Evolutionary conservation across 1,140 invertebrate species (phyloP), one percentile per base, ranked within the genome.

Genomic region (Ips typographus): DNA sequence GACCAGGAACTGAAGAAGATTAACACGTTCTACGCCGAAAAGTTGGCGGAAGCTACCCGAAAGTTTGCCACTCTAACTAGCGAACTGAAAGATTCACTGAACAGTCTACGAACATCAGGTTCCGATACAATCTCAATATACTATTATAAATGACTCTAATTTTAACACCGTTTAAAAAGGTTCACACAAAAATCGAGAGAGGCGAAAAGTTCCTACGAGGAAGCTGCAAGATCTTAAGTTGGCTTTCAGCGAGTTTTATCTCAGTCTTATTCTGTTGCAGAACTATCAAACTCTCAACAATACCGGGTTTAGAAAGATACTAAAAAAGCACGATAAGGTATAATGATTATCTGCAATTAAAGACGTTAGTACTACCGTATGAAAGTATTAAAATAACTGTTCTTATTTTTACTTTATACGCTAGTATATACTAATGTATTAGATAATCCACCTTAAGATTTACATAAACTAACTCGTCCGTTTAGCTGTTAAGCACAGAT

Each of bases 281-380:
- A 89, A 89, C 73, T 89, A 89, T 74, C 88, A 89, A 77, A 93
- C 93, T 75, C 81, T 96, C 1, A 96, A 96, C 83, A 94, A 92
- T 72, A 95, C 93, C 6, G 94, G 95, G 0, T 96, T 97, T 80
- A 84, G 94, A 57, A 97, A 96, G 79, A 97, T 96, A 71, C 82
- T 96, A 8, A 97, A 97, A 78, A 96, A 96, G 81, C 94, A 96
- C 81, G 94, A 96, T 79, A 97, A 97, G 84, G 88, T 94, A 71
- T 58, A 4, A 4, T 58, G n/a, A 49, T 2, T 22, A 49, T 49
- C 22, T 49, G 44, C 7, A 49, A 49, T 49, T 3, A 22, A 44
- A 44, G 44, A 49, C 7, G 7, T 49, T 49, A 3, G 44, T 22
- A 49, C 44, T 8, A 3, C 22, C 6, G 22, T 49, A 49, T 49